Evolutionary conservation across 2,797 vertebrate genomes (phyloP).

Genomic region (Platalea minor): DNA sequence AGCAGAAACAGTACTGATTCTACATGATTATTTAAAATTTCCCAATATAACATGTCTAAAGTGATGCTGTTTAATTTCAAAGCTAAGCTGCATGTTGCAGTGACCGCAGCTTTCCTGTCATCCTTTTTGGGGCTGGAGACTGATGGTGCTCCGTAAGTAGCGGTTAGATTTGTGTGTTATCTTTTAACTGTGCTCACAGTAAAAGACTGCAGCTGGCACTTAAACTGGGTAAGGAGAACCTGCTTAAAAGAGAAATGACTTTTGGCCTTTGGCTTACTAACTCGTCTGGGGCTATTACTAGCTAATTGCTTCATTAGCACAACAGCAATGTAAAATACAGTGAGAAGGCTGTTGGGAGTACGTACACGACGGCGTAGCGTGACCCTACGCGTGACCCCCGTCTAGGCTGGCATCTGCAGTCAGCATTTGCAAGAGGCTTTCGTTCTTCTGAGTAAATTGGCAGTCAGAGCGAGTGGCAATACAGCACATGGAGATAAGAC

Average conservation of each 20-base stretch:
- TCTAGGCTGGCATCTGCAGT: background rate
- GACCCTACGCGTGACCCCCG: background rate
- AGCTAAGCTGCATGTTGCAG: background rate
- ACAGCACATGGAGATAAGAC: conserved; percentile 50
- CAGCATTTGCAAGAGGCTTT: background rate
- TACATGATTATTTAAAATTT: background rate
- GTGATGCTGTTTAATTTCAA: background rate
- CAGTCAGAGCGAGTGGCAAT: background rate
- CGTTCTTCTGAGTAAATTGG: conserved; percentile 16
- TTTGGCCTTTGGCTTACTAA: conserved; percentile 1
- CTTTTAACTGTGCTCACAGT: background rate
- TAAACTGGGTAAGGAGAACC: background rate
- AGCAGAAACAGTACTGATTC: background rate
- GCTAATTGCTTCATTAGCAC: conserved; percentile 53
- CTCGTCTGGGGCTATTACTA: background rate
- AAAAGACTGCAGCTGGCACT: background rate
- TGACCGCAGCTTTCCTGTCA: background rate
- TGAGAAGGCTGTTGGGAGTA: background rate
- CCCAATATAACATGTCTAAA: background rate
- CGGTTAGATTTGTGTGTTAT: background rate
- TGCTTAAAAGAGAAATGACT: conserved; percentile 27
- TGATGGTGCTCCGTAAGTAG: background rate
- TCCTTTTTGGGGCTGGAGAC: background rate
- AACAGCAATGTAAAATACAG: background rate
- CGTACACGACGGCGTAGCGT: background rate